These are phyloP conservation scores for Epinotia brunnichana DNA, from an alignment of 2,888 invertebrate species.

Conservation along the genomic window DNA sequence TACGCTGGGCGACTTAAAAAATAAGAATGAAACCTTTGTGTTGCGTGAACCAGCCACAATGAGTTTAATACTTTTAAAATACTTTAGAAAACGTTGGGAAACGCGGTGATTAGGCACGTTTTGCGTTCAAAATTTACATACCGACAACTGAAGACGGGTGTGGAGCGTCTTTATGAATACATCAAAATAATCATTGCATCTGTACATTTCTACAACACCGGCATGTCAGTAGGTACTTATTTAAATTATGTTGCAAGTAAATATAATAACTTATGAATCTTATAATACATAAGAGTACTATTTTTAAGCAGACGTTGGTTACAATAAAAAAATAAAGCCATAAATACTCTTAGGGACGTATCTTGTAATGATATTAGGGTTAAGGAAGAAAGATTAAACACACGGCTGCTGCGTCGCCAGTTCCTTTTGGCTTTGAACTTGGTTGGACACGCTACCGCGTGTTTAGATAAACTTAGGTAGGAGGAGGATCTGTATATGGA, in stretches of 20 bases:
- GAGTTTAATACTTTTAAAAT: slow-evolving; percentile 41
- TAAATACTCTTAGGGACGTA: no score
- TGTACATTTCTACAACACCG: slow-evolving; percentile 2
- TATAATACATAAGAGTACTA: no score
- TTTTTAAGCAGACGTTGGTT: no score
- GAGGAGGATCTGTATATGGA: no score
- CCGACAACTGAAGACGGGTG: slow-evolving; percentile 23
- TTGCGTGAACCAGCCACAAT: slow-evolving; percentile 42
- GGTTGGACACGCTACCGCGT: no score
- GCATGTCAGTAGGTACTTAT: neutral
- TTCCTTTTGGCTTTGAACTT: no score
- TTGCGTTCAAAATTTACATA: slow-evolving; percentile 47
- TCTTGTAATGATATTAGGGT: no score
- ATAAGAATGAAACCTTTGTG: slow-evolving; percentile 43
- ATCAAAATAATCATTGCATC: slow-evolving; percentile 19
- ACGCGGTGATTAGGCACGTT: slow-evolving; percentile 47
- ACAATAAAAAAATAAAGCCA: no score
- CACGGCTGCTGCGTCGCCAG: no score
- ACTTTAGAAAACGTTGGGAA: slow-evolving; percentile 48
- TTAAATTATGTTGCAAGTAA: neutral
- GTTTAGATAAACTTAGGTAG: no score
- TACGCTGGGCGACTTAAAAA: slow-evolving; percentile 45
- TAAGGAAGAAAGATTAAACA: no score
- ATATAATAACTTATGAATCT: neutral
- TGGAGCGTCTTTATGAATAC: slow-evolving; percentile 22